Evolutionary conservation across 2,888 invertebrate genomes (phyloP).

Genomic region (Clistopyga incitator): DNA sequence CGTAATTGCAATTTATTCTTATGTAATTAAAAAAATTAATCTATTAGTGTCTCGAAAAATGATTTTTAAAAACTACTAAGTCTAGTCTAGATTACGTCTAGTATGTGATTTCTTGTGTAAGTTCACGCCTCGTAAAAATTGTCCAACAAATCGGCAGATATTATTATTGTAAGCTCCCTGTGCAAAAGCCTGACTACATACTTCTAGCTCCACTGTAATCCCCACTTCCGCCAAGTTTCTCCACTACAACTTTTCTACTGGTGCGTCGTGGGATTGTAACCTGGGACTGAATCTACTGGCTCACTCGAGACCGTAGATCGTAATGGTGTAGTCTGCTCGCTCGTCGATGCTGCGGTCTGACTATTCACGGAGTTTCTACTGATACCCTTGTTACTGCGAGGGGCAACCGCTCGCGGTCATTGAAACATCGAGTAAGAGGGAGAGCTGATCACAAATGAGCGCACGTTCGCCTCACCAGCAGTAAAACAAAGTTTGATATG

Average conservation of each 20-base stretch:
- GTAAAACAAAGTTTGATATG: conserved; percentile 38
- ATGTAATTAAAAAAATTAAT: no score
- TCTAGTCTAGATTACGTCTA: neutral
- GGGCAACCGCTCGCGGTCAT: neutral
- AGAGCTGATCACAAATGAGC: neutral
- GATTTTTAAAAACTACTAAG: no score
- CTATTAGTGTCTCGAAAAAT: no score
- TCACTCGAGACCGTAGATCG: neutral
- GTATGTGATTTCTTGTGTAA: conserved; percentile 1
- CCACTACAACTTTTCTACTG: conserved; percentile 38
- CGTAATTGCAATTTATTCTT: neutral
- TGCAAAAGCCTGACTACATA: conserved; percentile 5
- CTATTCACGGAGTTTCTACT: conserved; percentile 29
- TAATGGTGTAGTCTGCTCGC: conserved; percentile 7
- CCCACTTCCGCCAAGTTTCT: conserved; percentile 10
- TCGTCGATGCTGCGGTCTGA: conserved; percentile 27
- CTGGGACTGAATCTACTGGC: conserved; percentile 16
- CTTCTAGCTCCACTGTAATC: conserved; percentile 18
- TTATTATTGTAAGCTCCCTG: conserved; percentile 64
- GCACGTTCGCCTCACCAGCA: conserved; percentile 12
- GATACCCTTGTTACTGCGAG: neutral
- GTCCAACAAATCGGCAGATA: conserved; percentile 58
- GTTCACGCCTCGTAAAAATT: neutral
- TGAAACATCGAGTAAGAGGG: conserved; percentile 1
- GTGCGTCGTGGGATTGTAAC: neutral